Evolutionary conservation across 2,888 invertebrate species (phyloP), one percentile per base, ranked within the genome.

Genomic region (Sarcophaga subvicina): DNA sequence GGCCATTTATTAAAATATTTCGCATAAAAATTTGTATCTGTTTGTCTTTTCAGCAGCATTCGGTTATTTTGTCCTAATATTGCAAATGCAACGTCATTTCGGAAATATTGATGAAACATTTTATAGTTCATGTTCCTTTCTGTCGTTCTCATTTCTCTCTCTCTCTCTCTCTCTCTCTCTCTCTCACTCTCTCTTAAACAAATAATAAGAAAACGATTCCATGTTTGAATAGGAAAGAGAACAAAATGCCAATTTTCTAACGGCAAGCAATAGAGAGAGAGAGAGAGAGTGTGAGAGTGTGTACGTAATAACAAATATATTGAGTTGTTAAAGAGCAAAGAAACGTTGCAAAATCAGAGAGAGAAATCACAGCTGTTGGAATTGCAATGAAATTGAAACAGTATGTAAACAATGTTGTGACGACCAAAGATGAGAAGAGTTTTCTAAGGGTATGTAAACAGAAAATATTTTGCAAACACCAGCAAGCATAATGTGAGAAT

Each of bases 51-150:
- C 60, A 75, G 10, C n/a, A 72, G 1, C 8, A 27, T 64, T 70
- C 37, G 11, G 2, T 12, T 49, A 4, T 67, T 78, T 81, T 66
- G 37, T 4, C 62, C 64, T 60, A 27, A 62, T 73, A 22, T 73
- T 69, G 66, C 49, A 85, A 73, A 20, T 78, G 70, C 77, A 83
- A 75, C 83, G 72, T 78, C 66, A 80, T 70, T 83, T 25, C 80
- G 49, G 69, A 25, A 37, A 67, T 60, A 80, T 60, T 47, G 27
- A 71, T 77, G 69, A 22, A 72, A 72, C 45, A 47, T 59, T 83
- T 85, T 80, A 79, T 88, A 78, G 84, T 84, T 84, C 88, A 82
- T 70, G 37, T 47, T 22, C 25, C 3, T 17, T 1, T 27, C 27
- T 59, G 20, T 71, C 27, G 59, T 20, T 37, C n/a, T 59, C 11